Base-by-base conservation (phyloP, 2,797 vertebrate genomes). In the Aythya fuligula region DNA sequence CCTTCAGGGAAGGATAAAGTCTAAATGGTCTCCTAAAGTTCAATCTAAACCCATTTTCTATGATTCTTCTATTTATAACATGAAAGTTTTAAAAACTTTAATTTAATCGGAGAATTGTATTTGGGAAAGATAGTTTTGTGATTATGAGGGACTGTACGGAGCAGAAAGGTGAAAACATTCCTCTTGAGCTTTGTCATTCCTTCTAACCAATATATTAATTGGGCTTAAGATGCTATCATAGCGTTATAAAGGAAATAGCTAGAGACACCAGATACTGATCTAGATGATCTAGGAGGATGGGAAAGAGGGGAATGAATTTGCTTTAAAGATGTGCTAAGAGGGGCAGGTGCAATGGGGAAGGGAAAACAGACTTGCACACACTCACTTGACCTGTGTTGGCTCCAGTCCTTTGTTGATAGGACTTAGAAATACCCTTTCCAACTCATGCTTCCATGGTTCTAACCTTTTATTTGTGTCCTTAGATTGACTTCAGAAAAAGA, bases 321-420 rank as follows among this genome's bases (percentile, higher is more conserved):
- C 49, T 66, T 39, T 62, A 71, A 64, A 36, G 78, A 71, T 47
- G 39, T n/a, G 20, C 75, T 66, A 72, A 74, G 87, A 75, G 27
- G 39, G 41, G 28, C 4, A 60, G 60, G 41, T 34, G 36, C 19
- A n/a, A 1, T 1, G 1, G 38, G 13, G 19, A 32, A 64, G 38
- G 62, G 54, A 75, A 77, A 56, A 53, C 2, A 1, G 25, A 69
- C 24, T 54, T 43, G 27, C 20, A 5, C 6, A 2, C 12, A 32
- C 47, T 24, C 47, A 13, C 5, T 4, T 20, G 28, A 43, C 8
- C 39, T 27, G 19, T 20, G 54, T 13, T 56, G 41, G 15, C 60
- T 41, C 4, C 21, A 34, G 25, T 45, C 38, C 58, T 76, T 30
- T 1, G 0, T 8, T 9, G n/a, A n/a, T 12, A 8, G 34, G 32